Base-by-base conservation (phyloP, 2,113 vertebrate genomes). In the Aramus guarauna region DNA sequence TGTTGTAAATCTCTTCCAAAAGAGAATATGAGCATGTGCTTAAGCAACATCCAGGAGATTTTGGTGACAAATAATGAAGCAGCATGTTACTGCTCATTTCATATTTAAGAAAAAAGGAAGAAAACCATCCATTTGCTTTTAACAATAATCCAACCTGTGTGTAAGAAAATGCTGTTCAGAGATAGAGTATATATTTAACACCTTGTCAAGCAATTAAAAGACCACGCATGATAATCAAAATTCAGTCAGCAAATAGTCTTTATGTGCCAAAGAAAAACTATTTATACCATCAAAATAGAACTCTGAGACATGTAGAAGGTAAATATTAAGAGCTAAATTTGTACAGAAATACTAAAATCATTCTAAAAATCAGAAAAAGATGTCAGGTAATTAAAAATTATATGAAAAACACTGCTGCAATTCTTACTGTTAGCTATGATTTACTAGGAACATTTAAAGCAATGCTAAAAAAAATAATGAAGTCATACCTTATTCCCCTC, bases 401-500 rank as follows among this genome's bases (percentile, higher is more conserved):
- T 50, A 9, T 43, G 85, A 85, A 90, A 93, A 96, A 68, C 92
- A 59, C 62, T 78, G 79, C 88, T 85, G 26, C 39, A 24, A 12
- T 94, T 73, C 96, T 85, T 89, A 34, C 81, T 20, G 6, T 72
- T 74, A 22, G 72, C 84, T 77, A 24, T 48, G 53, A 96, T 88
- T 94, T 95, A 95, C 77, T 94, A 67, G 32, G 29, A 94, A 62
- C 79, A 48, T 97, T 96, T 93, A 96, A 96, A 97, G 91, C 88
- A 95, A 95, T 48, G 94, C 82, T 92, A 80, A 94, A 95, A 94
- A 95, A 94, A 88, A 97, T 74, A 96, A 97, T 78, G 94, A 97
- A 98, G 93, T 94, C 96, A 95, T 94, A 88, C 90, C 68, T 97
- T 97, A 92, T 94, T 86, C 92, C 91, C 85, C 68, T 86, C 85